Percentiles rank a stretch among this genome's conserved stretches.
phyloP scores from a whole-genome alignment of 2,113 vertebrate species.

The Oryzias woworae region DNA sequence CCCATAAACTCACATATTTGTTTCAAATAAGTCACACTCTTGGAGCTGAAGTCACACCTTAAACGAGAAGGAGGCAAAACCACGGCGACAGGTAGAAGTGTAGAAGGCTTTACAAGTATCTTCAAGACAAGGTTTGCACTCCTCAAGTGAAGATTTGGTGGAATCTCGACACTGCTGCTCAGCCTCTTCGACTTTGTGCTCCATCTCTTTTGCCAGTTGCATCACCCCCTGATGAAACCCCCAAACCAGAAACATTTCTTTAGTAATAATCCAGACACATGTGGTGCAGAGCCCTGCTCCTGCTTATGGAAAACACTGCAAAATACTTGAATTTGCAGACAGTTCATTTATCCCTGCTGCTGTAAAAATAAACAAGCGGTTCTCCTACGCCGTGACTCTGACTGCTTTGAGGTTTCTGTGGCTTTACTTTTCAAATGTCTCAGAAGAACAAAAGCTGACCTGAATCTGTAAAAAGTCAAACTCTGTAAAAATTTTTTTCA shows the following conservation, averaged over 20 bases:
- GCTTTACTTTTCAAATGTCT: constrained; percentile 24
- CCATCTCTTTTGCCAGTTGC: constrained; percentile 80
- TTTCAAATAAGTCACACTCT: background rate
- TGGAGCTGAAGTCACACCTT: constrained; percentile 68
- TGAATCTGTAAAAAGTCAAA: background rate
- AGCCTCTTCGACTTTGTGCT: constrained; percentile 80
- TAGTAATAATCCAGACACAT: constrained; percentile 12
- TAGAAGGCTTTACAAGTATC: constrained; percentile 80
- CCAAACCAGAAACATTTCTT: constrained; percentile 10
- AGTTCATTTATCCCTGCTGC: constrained; percentile 35
- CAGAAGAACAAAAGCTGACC: constrained; percentile 7
- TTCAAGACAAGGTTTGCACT: constrained; percentile 82
- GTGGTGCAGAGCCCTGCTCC: constrained; percentile 7
- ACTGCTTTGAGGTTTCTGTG: constrained; percentile 42
- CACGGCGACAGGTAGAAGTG: constrained; percentile 70
- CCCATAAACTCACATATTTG: background rate
- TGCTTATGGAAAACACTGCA: constrained; percentile 11
- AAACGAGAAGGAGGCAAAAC: constrained; percentile 70
- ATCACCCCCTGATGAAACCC: constrained; percentile 74
- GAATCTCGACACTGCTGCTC: constrained; percentile 77
- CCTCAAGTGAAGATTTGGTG: constrained; percentile 73
- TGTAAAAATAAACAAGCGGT: constrained; percentile 21
- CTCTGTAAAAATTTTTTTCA: too few species aligned
- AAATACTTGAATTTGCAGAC: constrained; percentile 3
- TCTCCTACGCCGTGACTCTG: constrained; percentile 34